phyloP scores from a whole-genome alignment of 2,113 vertebrate species.

The Alces alces region DNA sequence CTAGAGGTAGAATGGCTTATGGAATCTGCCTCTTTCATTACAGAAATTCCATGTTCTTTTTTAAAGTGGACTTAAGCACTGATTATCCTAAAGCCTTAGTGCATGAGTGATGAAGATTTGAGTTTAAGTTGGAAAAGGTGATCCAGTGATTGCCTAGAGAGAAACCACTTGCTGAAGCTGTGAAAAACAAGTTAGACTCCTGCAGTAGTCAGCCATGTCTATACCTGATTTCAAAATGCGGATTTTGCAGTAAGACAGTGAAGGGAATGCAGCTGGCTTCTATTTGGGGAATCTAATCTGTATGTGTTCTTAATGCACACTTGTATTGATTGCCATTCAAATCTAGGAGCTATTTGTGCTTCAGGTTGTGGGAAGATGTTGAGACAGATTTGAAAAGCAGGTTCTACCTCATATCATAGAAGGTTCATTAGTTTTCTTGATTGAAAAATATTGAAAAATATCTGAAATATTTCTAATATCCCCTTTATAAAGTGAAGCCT shows the following conservation, averaged over 20 bases:
- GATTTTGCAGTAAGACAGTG: not conserved
- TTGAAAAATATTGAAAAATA: not conserved
- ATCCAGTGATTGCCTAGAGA: not conserved
- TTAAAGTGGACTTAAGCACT: conserved; percentile 6
- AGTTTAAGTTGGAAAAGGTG: conserved; percentile 41
- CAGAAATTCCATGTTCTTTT: conserved; percentile 16
- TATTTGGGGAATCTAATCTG: not conserved
- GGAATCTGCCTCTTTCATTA: conserved; percentile 17
- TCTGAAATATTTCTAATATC: conserved; percentile 20
- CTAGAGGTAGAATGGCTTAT: not conserved
- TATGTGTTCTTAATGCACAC: conserved; percentile 16
- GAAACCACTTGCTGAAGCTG: not conserved
- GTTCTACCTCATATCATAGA: not conserved
- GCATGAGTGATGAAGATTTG: not conserved
- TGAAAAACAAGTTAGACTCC: conserved; percentile 17
- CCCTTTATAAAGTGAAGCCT: conserved; percentile 17
- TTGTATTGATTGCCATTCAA: conserved; percentile 10
- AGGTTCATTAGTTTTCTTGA: conserved; percentile 25
- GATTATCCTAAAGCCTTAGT: not conserved
- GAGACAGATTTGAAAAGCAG: conserved; percentile 29
- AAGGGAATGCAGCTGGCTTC: not conserved
- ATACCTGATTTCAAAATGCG: conserved; percentile 31
- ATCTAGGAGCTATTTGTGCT: conserved; percentile 3
- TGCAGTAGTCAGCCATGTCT: conserved; percentile 1
- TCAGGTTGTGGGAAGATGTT: conserved; percentile 30